phyloP scores from a whole-genome alignment of 2,888 invertebrate genomes.

The Serrognathus titanus region DNA sequence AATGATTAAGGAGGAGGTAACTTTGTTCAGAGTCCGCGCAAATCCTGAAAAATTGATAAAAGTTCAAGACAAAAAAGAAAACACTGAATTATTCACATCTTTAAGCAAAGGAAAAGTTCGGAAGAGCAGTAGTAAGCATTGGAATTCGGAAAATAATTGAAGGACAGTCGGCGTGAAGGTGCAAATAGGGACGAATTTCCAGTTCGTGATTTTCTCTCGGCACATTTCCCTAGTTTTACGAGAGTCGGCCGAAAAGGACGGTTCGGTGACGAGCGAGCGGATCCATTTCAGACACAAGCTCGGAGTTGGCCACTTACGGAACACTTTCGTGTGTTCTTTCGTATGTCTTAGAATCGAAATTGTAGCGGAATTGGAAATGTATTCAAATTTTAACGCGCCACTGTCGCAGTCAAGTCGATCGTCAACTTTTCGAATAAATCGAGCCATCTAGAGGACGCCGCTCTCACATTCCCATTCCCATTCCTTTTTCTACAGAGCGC shows the following conservation, averaged over 20 bases:
- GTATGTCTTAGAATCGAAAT: neutral
- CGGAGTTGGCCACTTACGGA: slow-evolving; percentile 48
- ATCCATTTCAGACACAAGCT: slow-evolving; percentile 43
- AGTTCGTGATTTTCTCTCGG: neutral
- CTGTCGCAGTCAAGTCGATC: slow-evolving; percentile 23
- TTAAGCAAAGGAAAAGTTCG: neutral
- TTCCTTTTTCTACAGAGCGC: too few species aligned
- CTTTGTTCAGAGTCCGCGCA: neutral
- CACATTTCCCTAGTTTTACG: neutral
- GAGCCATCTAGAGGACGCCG: neutral
- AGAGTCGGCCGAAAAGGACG: slow-evolving; percentile 43
- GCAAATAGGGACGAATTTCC: neutral
- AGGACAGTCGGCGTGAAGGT: neutral
- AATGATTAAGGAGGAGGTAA: too few species aligned
- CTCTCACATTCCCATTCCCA: neutral
- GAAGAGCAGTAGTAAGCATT: neutral
- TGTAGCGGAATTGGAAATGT: slow-evolving; percentile 1
- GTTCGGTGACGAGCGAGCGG: slow-evolving; percentile 15
- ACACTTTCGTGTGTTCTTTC: slow-evolving; percentile 1
- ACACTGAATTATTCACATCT: slow-evolving; percentile 1
- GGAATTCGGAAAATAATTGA: neutral
- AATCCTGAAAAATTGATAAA: neutral
- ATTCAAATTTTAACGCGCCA: slow-evolving; percentile 19
- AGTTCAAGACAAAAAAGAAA: neutral
- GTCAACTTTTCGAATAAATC: slow-evolving; percentile 24